Percentiles rank a stretch among this genome's conserved stretches.
Conservation (phyloP, 2,113 vertebrate species). For the Bufo bufo region DNA sequence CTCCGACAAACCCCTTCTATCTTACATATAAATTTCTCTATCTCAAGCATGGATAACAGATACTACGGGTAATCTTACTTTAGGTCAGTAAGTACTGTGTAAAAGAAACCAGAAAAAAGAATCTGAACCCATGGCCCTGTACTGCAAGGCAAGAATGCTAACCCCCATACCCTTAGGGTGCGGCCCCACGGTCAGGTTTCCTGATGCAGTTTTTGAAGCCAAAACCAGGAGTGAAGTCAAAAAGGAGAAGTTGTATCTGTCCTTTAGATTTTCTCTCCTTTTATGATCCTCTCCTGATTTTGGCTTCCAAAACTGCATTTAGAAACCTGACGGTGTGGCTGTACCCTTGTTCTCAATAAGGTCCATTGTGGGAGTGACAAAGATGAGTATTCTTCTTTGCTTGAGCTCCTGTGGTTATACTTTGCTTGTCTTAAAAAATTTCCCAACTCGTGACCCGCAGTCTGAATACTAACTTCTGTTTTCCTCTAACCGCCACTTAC, state of each 20-base stretch:
- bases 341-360: not conserved
- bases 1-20: too few species aligned
- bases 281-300: too few species aligned
- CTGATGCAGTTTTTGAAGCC: too few species aligned
- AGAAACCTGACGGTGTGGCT: too few species aligned
- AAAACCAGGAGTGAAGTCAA: too few species aligned
- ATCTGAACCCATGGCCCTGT: not conserved
- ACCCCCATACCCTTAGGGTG: not conserved
- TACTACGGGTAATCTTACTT: too few species aligned
- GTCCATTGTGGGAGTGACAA: not conserved
- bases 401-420: constrained; percentile 11
- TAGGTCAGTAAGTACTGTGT: not conserved
- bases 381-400: constrained; percentile 1
- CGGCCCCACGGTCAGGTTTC: too few species aligned
- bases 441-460: constrained; percentile 36
- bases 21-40: too few species aligned
- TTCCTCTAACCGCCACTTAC: constrained; percentile 47
- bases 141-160: not conserved
- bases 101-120: not conserved
- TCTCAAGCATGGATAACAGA: too few species aligned
- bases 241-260: too few species aligned
- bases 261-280: too few species aligned
- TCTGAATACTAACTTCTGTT: constrained; percentile 51
- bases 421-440: constrained; percentile 27
- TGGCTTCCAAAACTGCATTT: too few species aligned